Conservation (phyloP, 2,113 vertebrate species). For the Zeus faber region DNA sequence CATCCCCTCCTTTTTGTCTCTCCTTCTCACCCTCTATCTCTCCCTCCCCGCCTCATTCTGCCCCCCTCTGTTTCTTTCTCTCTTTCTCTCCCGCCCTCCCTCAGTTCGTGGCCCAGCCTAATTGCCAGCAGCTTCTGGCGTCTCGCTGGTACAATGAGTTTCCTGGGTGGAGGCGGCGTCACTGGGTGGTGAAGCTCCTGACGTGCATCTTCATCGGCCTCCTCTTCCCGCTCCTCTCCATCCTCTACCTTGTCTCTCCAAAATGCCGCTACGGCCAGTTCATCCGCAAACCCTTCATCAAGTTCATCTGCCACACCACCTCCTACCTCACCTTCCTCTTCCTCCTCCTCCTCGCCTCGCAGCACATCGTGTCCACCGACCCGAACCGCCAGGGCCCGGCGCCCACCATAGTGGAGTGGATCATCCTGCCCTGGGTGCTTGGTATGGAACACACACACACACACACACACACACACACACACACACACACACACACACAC, state of each 20-base stretch:
- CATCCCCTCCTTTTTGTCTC: too few relatives aligned
- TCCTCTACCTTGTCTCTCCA: slow-evolving; percentile 90
- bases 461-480: neutral
- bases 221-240: slow-evolving; percentile 88
- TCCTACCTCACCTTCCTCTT: slow-evolving; percentile 98
- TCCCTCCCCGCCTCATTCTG: neutral
- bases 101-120: slow-evolving; percentile 97
- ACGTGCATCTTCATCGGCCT: slow-evolving; percentile 92
- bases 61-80: slow-evolving; percentile 1
- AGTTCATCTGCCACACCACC: slow-evolving; percentile 99
- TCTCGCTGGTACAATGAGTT: slow-evolving; percentile 98
- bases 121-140: slow-evolving; percentile 96
- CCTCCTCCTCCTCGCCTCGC: slow-evolving; percentile 91
- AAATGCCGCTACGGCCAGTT: slow-evolving; percentile 91
- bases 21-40: neutral
- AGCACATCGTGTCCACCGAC: slow-evolving; percentile 83
- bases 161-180: slow-evolving; percentile 92
- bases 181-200: slow-evolving; percentile 93
- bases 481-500: neutral
- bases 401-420: slow-evolving; percentile 93
- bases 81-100: slow-evolving; percentile 30
- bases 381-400: slow-evolving; percentile 81
- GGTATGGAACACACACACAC: slow-evolving; percentile 71
- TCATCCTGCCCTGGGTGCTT: slow-evolving; percentile 98
- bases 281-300: slow-evolving; percentile 98